A percentile compares a stretch with the other conserved stretches of the same genome.
Evolutionary conservation across 2,888 invertebrate species (phyloP).

Genomic region (Yponomeuta plumbellus): DNA sequence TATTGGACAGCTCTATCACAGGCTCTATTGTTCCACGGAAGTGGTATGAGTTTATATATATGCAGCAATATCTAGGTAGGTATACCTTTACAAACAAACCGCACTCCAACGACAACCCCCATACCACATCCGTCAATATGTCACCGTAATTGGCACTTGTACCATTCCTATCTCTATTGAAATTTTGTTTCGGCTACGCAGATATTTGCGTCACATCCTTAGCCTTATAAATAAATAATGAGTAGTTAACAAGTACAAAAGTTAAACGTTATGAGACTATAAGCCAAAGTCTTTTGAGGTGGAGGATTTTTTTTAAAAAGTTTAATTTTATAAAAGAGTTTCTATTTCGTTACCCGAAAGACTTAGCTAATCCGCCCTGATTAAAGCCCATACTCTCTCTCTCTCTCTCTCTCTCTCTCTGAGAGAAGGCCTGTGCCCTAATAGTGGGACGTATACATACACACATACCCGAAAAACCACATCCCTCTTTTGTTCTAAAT

Average conservation of each 20-base stretch:
- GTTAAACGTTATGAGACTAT: too few species aligned
- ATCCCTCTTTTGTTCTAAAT: not conserved
- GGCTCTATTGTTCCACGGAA: conserved; percentile 36
- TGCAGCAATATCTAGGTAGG: conserved; percentile 14
- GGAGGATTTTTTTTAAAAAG: too few species aligned
- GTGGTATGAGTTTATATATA: conserved; percentile 11
- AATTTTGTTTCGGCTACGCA: not conserved
- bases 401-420: too few species aligned
- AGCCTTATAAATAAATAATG: too few species aligned
- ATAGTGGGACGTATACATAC: too few species aligned
- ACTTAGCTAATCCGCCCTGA: too few species aligned
- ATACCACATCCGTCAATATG: conserved; percentile 45
- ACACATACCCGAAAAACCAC: not conserved
- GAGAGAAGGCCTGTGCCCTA: too few species aligned
- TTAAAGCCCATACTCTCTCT: too few species aligned
- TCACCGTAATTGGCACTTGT: conserved; percentile 57
- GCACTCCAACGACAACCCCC: conserved; percentile 21
- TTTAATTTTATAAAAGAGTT: too few species aligned
- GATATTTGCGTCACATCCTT: too few species aligned
- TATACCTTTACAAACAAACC: conserved; percentile 24
- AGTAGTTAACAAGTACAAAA: too few species aligned
- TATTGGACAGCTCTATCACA: conserved; percentile 34
- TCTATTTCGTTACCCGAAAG: not conserved
- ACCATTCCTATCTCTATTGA: conserved; percentile 26
- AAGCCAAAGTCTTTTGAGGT: too few species aligned